Evolutionary conservation across 2,113 vertebrate species (phyloP).

Genomic region (Rhinoderma darwinii): DNA sequence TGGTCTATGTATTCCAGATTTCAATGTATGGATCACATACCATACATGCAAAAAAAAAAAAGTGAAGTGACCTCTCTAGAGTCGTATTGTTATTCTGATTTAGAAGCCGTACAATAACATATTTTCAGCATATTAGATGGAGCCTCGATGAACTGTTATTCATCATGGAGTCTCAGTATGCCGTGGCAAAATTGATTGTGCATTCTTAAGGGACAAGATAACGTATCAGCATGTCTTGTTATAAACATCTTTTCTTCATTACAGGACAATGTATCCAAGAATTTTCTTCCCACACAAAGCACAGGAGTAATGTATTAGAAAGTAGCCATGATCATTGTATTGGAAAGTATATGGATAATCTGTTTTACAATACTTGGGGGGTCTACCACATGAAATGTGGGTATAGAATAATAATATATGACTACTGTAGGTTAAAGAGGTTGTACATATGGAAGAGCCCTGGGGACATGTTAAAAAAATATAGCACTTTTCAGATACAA

Average conservation of each 20-base stretch:
- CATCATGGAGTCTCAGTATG: conserved; percentile 44
- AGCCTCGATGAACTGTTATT: conserved; percentile 36
- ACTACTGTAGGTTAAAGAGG: background rate
- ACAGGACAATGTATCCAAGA: conserved; percentile 35
- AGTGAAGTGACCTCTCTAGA: conserved; percentile 33
- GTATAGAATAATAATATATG: background rate
- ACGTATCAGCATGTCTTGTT: conserved; percentile 52
- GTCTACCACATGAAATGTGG: background rate
- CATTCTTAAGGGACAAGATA: conserved; percentile 58
- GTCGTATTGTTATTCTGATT: conserved; percentile 54
- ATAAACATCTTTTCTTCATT: conserved; percentile 56
- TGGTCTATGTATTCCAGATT: conserved; percentile 56
- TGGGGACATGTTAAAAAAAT: background rate
- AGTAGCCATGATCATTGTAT: conserved; percentile 1
- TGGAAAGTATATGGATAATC: conserved; percentile 3
- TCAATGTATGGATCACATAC: conserved; percentile 56
- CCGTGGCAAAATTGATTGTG: conserved; percentile 43
- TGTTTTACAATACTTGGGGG: conserved; percentile 9
- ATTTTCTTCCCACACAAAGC: conserved; percentile 48
- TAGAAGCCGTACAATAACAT: conserved; percentile 40
- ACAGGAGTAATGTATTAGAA: conserved; percentile 35
- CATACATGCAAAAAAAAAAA: conserved; percentile 43
- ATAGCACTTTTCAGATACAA: background rate
- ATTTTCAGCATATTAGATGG: conserved; percentile 42
- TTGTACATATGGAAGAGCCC: background rate